Conservation (phyloP, 2,888 invertebrate genomes). For the Acronicta aceris region DNA sequence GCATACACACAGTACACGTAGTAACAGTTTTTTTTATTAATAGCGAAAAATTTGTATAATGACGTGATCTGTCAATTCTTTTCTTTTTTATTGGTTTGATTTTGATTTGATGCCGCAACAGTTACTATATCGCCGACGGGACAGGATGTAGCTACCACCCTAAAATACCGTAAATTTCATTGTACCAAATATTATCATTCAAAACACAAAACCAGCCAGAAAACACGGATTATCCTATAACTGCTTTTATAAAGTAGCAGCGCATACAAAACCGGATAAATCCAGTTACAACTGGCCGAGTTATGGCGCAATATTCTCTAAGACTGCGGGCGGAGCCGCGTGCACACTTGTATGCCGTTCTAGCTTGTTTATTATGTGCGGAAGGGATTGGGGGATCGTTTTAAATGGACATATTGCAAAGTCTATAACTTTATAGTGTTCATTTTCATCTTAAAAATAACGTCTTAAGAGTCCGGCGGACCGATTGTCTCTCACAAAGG, state of each 20-base stretch:
- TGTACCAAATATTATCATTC: conserved; percentile 39
- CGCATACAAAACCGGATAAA: conserved; percentile 54
- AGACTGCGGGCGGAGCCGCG: conserved; percentile 33
- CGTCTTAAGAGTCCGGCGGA: no score
- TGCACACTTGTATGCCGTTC: conserved; percentile 30
- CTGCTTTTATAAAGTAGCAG: conserved; percentile 61
- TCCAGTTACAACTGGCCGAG: conserved; percentile 43
- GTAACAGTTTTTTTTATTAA: no score
- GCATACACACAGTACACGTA: no score
- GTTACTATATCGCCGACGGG: no score
- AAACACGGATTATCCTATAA: conserved; percentile 56
- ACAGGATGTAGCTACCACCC: no score
- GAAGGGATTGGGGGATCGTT: conserved; percentile 41
- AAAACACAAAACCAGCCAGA: conserved; percentile 34
- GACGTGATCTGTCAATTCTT: no score
- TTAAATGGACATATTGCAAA: conserved; percentile 26
- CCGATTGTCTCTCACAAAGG: no score
- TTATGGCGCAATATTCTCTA: conserved; percentile 59
- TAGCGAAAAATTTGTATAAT: no score
- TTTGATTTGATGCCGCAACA: no score
- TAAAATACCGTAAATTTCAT: no score
- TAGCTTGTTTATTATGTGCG: conserved; percentile 44
- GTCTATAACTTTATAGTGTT: conserved; percentile 16
- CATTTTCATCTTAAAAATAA: neutral
- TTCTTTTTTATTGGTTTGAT: no score